Conservation (phyloP, 2,113 vertebrate species). For the Casuarius casuarius region DNA sequence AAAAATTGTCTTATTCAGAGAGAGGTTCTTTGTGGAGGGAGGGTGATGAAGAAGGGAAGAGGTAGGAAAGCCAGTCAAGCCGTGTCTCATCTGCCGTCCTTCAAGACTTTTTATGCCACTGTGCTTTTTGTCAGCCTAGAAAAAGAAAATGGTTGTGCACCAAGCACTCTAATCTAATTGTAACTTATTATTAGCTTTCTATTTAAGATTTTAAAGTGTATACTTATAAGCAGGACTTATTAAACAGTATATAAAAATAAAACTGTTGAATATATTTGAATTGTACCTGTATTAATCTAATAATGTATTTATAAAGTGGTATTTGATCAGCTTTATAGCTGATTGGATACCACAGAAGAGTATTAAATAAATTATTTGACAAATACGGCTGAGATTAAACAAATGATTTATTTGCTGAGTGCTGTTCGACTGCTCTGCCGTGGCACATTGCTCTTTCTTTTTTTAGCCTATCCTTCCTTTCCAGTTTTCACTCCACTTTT, state of each 20-base stretch:
- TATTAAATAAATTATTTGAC: constrained; percentile 33
- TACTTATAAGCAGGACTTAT: not conserved
- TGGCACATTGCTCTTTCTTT: not conserved
- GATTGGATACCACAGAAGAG: not conserved
- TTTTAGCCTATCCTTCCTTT: not conserved
- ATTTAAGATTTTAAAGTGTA: not conserved
- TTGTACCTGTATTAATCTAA: constrained; percentile 6
- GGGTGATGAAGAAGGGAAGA: not conserved
- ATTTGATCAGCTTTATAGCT: not conserved
- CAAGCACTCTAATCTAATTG: not conserved
- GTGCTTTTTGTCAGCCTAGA: not conserved
- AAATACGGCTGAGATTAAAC: not conserved
- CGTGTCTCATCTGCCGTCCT: not conserved
- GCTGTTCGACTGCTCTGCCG: not conserved
- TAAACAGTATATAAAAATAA: not conserved
- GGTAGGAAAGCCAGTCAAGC: not conserved
- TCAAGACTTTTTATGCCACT: not conserved
- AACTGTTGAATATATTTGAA: not conserved
- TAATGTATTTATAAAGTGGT: not conserved
- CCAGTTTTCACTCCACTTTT: not conserved
- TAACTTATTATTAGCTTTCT: not conserved
- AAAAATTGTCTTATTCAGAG: not conserved
- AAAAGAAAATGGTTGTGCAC: not conserved
- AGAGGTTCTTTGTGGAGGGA: not conserved
- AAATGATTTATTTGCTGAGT: not conserved